Base-by-base conservation (phyloP, 2,113 vertebrate genomes). In the Proteles cristata region DNA sequence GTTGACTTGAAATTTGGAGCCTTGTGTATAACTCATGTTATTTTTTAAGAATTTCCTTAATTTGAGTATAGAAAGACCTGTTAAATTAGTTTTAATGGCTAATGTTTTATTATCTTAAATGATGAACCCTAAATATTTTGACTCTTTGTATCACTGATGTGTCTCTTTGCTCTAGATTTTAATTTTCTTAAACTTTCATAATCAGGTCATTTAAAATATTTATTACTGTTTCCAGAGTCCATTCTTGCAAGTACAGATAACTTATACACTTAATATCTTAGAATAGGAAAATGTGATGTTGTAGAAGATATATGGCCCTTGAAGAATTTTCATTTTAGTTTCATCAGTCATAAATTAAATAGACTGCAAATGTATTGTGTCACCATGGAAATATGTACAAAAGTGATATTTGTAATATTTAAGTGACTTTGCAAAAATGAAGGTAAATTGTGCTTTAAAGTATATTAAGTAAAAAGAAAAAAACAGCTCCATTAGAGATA, bases 321-420 rank as follows among this genome's bases (percentile, higher is more conserved):
- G 6, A 88, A 95, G 94, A 95, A 55, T 88, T 97, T 97, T 97
- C 93, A 96, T 96, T 97, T 98, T 93, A 68, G 63, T 94, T 74
- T 93, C 61, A 96, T 97, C 87, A 88, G 63, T 81, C 45, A 12
- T 96, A 96, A 98, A 97, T 98, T 97, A 97, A 97, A 94, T 74
- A 96, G 95, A 96, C 48, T 96, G 35, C 33, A 96, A 97, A 79
- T 48, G 82, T 97, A 90, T 96, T 98, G 88, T 97, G 86, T 96
- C 97, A 97, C 84, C 88, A 85, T 88, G 92, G 90, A 92, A 96
- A 97, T 98, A 96, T 97, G 93, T 95, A 87, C 85, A 96, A 98
- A 98, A 98, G 84, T 91, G 93, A 92, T 98, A 98, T 98, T 98
- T 98, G 55, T 96, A 97, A 89, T 97, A 97, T 97, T 97, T 98